phyloP scores from a whole-genome alignment of 2,113 vertebrate species.

The Calidris pygmaea region DNA sequence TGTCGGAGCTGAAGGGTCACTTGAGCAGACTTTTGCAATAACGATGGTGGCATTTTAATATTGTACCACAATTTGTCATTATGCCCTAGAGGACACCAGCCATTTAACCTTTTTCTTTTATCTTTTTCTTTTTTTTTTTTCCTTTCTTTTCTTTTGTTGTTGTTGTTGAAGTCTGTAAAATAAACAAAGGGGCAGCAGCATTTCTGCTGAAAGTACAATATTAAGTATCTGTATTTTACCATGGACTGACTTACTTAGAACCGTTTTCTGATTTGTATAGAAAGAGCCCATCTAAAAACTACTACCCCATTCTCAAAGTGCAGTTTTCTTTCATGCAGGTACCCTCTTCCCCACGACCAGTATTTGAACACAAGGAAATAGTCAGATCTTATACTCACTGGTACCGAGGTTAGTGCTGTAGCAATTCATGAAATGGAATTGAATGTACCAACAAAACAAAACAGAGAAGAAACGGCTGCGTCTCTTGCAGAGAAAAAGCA shows the following conservation, averaged over 20 bases:
- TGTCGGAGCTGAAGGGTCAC: constrained; percentile 40
- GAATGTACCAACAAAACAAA: constrained; percentile 64
- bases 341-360: constrained; percentile 33
- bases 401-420: constrained; percentile 60
- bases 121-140: constrained; percentile 24
- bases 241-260: constrained; percentile 57
- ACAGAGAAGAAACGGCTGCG: constrained; percentile 65
- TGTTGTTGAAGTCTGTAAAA: constrained; percentile 68
- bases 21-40: constrained; percentile 70
- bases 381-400: constrained; percentile 48
- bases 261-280: constrained; percentile 66
- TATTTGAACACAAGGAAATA: constrained; percentile 60
- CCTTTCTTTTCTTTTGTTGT: constrained; percentile 41
- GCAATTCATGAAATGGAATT: constrained; percentile 39
- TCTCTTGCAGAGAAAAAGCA: constrained; percentile 77
- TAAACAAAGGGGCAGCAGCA: constrained; percentile 63
- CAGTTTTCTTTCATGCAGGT: constrained; percentile 54
- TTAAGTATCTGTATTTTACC: constrained; percentile 62
- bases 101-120: constrained; percentile 67
- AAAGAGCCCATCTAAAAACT: constrained; percentile 54
- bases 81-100: constrained; percentile 64
- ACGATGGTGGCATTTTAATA: constrained; percentile 61
- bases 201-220: constrained; percentile 59
- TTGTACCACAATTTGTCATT: constrained; percentile 54
- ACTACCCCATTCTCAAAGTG: constrained; percentile 46